Base-by-base conservation (phyloP, 2,888 invertebrate species). In the Gymnosoma rotundatum region DNA sequence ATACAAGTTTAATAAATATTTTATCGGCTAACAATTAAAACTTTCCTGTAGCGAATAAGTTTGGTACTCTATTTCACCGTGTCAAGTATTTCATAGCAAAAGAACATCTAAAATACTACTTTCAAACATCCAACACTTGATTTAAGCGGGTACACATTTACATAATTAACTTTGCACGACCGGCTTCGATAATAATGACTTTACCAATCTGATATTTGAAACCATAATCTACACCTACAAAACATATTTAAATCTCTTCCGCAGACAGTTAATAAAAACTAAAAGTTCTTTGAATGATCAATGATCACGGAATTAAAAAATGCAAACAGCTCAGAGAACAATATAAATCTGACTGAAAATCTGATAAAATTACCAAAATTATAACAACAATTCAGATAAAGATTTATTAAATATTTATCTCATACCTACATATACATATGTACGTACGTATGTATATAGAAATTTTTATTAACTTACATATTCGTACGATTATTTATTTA, bases 301-400 rank as follows among this genome's bases (percentile, higher is more conserved):
- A 67, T 76, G 76, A 82, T 69, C 75, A 50, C 45, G 61, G 74
- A 80, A 79, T 72, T 72, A 58, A 72, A 58, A 70, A 42, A 36
- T 32, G 66, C 42, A 66, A 20, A 50, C 50, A 56, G 14, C 0
- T 0, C 58, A 48, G n/a, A 61, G n/a, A 85, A 81, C 81, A 69
- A 84, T 83, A 82, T 72, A 60, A 86, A 86, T 83, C 76, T 76
- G 76, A 78, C 78, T 75, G 84, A 86, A 86, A 86, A 87, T 87
- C 86, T 85, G 86, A 86, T 86, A 70, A 81, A 85, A 73, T 58
- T 16, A 73, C 76, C 76, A 60, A 54, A 48, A 58, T 76, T 83
- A 86, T 86, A 5, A 84, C 84, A 87, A 86, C 83, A 79, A 81
- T 84, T 67, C 81, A 72, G 72, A 60, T 79, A 67, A 18, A 66